Conservation (phyloP, 1,140 invertebrate genomes). For the Pararge aegeria region DNA sequence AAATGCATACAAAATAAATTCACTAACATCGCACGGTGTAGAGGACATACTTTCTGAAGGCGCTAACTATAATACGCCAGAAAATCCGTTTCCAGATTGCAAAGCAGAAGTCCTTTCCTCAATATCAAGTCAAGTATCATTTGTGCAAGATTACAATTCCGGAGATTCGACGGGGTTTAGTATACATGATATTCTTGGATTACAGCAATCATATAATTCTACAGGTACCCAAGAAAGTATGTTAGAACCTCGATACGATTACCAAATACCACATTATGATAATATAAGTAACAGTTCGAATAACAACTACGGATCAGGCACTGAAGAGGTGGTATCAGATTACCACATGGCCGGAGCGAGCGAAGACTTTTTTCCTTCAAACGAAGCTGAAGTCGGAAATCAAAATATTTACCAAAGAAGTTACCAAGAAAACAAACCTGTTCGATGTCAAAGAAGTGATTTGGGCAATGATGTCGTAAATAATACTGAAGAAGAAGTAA, state of each 20-base stretch:
- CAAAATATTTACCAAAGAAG: conserved; percentile 52
- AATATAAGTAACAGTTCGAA: conserved; percentile 61
- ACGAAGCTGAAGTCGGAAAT: conserved; percentile 42
- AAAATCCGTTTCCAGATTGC: conserved; percentile 50
- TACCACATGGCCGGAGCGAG: conserved; percentile 44
- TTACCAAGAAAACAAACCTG: conserved; percentile 50
- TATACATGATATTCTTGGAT: conserved; percentile 75
- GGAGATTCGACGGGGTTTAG: conserved; percentile 74
- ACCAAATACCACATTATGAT: conserved; percentile 64
- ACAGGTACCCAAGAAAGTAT: conserved; percentile 41
- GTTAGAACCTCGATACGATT: conserved; percentile 60
- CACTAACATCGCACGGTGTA: conserved; percentile 65
- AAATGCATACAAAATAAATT: conserved; percentile 40
- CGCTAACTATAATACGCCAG: conserved; percentile 39
- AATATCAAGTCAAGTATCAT: conserved; percentile 50
- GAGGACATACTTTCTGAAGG: conserved; percentile 70
- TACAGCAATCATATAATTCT: conserved; percentile 60
- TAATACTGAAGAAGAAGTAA: conserved; percentile 54
- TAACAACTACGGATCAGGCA: conserved; percentile 50
- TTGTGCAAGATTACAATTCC: conserved; percentile 72
- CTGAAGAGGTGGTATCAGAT: conserved; percentile 51
- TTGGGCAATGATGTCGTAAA: conserved; percentile 48
- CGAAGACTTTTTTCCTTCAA: conserved; percentile 37
- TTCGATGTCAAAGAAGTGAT: conserved; percentile 49
- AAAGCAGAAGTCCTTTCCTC: conserved; percentile 52